These are phyloP conservation scores for Steatornis caripensis DNA, from an alignment of 2,113 vertebrate genomes.

Conservation along the genomic window DNA sequence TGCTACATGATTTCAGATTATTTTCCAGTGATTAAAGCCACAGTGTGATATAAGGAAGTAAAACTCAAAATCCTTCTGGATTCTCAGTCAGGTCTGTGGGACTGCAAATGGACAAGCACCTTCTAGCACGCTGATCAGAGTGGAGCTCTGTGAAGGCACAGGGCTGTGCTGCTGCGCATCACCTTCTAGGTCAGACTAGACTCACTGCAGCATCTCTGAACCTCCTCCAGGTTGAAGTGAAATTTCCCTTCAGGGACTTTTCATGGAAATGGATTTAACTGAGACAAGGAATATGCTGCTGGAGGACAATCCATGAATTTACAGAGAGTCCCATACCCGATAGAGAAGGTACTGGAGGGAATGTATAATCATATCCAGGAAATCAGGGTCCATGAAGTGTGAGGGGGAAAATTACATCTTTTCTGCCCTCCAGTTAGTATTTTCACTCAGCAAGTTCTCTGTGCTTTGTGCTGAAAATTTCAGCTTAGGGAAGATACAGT, in stretches of 20 bases:
- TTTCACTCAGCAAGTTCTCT: neutral
- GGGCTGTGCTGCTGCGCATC: neutral
- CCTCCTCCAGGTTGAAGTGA: neutral
- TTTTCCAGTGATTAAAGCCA: neutral
- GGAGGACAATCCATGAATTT: neutral
- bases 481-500: neutral
- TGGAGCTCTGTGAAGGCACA: neutral
- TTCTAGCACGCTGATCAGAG: accelerated
- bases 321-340: accelerated
- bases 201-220: neutral
- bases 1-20: neutral
- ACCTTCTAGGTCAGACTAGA: neutral
- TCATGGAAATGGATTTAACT: neutral
- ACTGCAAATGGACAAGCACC: neutral
- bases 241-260: neutral
- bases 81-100: neutral
- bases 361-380: neutral
- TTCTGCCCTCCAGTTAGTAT: neutral
- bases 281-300: neutral
- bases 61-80: neutral
- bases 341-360: neutral
- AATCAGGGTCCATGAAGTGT: neutral
- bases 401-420: neutral
- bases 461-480: neutral
- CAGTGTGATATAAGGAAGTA: neutral